phyloP scores from a whole-genome alignment of 2,888 invertebrate genomes.

The Deilephila porcellus region DNA sequence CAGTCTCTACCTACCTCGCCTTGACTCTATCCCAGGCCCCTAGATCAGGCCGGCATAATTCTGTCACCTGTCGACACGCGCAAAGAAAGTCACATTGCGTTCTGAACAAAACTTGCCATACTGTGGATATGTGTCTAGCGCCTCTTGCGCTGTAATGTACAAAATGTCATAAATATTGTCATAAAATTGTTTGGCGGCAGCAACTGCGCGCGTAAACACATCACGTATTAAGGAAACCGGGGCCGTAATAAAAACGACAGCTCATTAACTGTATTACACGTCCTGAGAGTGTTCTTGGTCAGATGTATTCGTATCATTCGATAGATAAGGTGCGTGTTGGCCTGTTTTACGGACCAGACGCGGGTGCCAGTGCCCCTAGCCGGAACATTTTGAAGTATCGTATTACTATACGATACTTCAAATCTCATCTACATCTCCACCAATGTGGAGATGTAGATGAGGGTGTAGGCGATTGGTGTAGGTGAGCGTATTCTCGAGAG shows the following conservation, averaged over 20 bases:
- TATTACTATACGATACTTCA: too few relatives aligned
- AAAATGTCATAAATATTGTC: slow-evolving; percentile 73
- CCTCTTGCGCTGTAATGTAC: slow-evolving; percentile 23
- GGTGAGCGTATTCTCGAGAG: too few relatives aligned
- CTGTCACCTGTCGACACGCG: background rate
- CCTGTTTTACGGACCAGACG: too few relatives aligned
- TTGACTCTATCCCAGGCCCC: too few relatives aligned
- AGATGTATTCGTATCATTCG: background rate
- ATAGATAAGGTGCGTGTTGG: too few relatives aligned
- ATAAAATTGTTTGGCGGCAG: slow-evolving; percentile 74
- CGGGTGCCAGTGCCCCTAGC: too few relatives aligned
- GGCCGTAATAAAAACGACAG: slow-evolving; percentile 44
- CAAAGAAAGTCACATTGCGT: background rate
- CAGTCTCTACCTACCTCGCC: too few relatives aligned
- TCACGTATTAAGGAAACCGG: slow-evolving; percentile 61
- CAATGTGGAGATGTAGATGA: too few relatives aligned
- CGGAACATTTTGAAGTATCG: too few relatives aligned
- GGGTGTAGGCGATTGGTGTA: too few relatives aligned
- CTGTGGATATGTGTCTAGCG: slow-evolving; percentile 2
- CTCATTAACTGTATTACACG: slow-evolving; percentile 30
- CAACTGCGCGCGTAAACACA: slow-evolving; percentile 61
- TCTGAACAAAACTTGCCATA: background rate
- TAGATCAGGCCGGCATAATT: too few relatives aligned
- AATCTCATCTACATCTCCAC: too few relatives aligned
- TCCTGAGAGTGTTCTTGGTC: slow-evolving; percentile 6